phyloP scores from a whole-genome alignment of 1,140 invertebrate genomes.

The Prorops nasuta region DNA sequence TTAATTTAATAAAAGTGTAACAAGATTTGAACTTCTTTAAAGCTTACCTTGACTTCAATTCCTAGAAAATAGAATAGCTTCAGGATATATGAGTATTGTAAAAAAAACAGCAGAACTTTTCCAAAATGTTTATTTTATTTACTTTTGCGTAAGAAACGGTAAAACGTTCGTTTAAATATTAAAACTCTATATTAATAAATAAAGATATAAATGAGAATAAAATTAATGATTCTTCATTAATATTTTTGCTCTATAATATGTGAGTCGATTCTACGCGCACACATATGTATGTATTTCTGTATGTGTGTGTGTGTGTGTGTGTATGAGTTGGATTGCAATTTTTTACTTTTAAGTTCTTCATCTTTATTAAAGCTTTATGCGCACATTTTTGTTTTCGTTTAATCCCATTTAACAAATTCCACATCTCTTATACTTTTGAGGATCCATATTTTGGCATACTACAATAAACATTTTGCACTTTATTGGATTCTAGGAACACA shows the following conservation, averaged over 20 bases:
- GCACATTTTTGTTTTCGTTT: constrained; percentile 16
- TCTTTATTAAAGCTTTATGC: constrained; percentile 20
- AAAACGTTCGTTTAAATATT: constrained; percentile 29
- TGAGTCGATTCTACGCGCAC: constrained; percentile 12
- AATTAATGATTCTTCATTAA: constrained; percentile 18
- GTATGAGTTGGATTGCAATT: no score
- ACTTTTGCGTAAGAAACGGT: constrained; percentile 27
- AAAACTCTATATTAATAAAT: constrained; percentile 34
- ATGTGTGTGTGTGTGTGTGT: not conserved
- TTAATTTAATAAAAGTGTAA: no score
- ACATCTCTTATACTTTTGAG: constrained; percentile 28
- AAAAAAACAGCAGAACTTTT: no score
- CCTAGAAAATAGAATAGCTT: no score
- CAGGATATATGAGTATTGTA: no score
- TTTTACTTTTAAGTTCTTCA: constrained; percentile 24
- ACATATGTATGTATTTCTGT: constrained; percentile 9
- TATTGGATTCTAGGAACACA: constrained; percentile 12
- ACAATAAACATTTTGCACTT: constrained; percentile 29
- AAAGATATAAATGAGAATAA: constrained; percentile 33
- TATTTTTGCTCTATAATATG: constrained; percentile 11
- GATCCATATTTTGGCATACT: constrained; percentile 33
- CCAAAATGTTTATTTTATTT: constrained; percentile 24
- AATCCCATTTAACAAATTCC: constrained; percentile 22
- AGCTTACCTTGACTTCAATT: no score
- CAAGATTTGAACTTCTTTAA: no score